phyloP scores from a whole-genome alignment of 2,113 vertebrate genomes.

The Genyomyrus donnyi region DNA sequence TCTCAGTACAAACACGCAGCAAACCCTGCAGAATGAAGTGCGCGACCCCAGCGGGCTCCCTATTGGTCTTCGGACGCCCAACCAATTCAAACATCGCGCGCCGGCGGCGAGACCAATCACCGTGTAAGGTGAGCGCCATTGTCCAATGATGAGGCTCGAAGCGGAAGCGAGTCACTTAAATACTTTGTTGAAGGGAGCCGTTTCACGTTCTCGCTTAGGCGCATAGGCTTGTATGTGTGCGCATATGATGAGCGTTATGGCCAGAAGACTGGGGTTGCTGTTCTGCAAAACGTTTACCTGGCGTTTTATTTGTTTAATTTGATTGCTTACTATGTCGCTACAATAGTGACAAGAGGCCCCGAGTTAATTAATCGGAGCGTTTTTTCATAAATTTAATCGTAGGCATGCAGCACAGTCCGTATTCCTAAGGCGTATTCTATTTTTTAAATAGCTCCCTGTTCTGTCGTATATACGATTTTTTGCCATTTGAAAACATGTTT shows the following conservation, averaged over 20 bases:
- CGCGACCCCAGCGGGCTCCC: background rate
- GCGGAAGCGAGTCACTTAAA: background rate
- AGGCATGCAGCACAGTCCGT: background rate
- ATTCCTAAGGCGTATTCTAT: background rate
- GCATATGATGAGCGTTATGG: background rate
- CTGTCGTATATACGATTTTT: background rate
- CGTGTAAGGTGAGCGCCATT: background rate
- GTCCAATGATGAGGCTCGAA: background rate
- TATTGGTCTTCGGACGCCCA: background rate
- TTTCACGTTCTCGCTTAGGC: background rate
- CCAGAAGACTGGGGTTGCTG: background rate
- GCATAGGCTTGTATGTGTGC: background rate
- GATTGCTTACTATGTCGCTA: background rate
- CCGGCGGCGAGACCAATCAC: background rate
- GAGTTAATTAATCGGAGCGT: background rate
- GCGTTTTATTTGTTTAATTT: background rate
- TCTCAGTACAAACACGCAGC: background rate
- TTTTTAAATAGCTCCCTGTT: background rate
- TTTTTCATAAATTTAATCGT: background rate
- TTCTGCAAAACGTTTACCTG: background rate
- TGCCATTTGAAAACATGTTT: background rate
- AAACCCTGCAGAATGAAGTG: background rate
- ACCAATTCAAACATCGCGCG: constrained; percentile 56
- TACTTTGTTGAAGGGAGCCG: background rate
- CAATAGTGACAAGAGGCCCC: background rate